phyloP scores from a whole-genome alignment of 2,113 vertebrate genomes.

The Albula goreensis region DNA sequence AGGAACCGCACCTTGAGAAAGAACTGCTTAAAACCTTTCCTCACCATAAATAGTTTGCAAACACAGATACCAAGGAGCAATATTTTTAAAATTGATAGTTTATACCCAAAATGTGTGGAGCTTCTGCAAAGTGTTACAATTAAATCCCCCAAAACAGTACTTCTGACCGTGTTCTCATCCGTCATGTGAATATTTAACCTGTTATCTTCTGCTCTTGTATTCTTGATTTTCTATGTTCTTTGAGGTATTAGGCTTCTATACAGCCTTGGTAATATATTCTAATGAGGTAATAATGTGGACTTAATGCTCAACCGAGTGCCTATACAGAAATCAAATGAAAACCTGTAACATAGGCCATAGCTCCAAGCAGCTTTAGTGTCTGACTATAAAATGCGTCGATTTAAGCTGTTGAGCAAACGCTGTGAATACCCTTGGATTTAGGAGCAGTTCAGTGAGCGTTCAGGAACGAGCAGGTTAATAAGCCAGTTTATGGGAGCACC shows the following conservation, averaged over 20 bases:
- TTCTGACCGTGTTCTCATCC: background rate
- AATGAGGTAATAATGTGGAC: background rate
- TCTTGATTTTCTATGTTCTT: background rate
- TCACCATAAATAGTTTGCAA: background rate
- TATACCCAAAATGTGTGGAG: background rate
- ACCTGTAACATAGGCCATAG: background rate
- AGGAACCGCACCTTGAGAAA: background rate
- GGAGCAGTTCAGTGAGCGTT: background rate
- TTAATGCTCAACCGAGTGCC: background rate
- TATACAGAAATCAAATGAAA: background rate
- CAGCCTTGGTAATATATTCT: background rate
- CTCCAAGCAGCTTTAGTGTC: background rate
- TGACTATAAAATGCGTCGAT: background rate
- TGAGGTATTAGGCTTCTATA: background rate
- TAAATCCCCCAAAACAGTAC: background rate
- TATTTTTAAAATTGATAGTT: no score
- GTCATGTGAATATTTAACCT: background rate
- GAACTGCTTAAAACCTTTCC: background rate
- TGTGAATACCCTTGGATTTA: background rate
- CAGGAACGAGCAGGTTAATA: background rate
- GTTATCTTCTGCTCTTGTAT: background rate
- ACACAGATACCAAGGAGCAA: background rate
- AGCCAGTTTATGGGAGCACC: background rate
- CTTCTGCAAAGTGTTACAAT: background rate
- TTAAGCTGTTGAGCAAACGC: background rate